Percentiles rank a stretch among this genome's conserved stretches.
These are phyloP conservation scores for Onychomys arenicola DNA, from an alignment of 2,797 vertebrate species.

Conservation along the genomic window DNA sequence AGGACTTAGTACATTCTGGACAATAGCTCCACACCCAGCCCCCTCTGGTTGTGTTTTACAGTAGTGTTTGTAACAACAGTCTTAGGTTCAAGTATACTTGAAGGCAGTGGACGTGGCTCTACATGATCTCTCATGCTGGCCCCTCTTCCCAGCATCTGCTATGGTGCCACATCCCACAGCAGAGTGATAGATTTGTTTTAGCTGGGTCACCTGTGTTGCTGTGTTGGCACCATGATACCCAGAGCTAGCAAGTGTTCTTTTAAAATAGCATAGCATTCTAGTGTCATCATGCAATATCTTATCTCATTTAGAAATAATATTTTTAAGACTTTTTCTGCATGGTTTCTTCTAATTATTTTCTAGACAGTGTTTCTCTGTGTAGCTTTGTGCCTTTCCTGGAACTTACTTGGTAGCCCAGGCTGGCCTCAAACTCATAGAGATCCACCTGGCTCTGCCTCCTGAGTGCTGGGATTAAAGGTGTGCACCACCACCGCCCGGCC, in stretches of 20 bases:
- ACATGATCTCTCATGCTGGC: neutral
- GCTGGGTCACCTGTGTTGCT: rapidly evolving
- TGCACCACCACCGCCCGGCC: no score
- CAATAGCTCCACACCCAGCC: neutral
- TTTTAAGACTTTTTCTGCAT: neutral
- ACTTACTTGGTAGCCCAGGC: no score
- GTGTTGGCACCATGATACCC: rapidly evolving
- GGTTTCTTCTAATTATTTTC: neutral
- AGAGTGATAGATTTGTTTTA: neutral
- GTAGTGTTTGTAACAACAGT: neutral
- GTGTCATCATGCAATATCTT: neutral
- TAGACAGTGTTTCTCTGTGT: no score
- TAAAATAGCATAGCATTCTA: neutral
- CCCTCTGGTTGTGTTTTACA: neutral
- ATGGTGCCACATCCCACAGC: neutral
- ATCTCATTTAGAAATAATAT: neutral
- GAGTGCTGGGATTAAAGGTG: no score
- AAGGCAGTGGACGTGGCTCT: neutral
- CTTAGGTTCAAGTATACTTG: neutral
- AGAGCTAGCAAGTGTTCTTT: neutral
- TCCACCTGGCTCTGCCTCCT: no score
- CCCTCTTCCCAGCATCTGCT: neutral
- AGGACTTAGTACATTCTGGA: neutral
- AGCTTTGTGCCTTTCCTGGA: no score
- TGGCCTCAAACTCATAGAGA: no score